A percentile compares a stretch with the other conserved stretches of the same genome.
phyloP scores from a whole-genome alignment of 2,888 invertebrate genomes.

The Cantharis rustica region DNA sequence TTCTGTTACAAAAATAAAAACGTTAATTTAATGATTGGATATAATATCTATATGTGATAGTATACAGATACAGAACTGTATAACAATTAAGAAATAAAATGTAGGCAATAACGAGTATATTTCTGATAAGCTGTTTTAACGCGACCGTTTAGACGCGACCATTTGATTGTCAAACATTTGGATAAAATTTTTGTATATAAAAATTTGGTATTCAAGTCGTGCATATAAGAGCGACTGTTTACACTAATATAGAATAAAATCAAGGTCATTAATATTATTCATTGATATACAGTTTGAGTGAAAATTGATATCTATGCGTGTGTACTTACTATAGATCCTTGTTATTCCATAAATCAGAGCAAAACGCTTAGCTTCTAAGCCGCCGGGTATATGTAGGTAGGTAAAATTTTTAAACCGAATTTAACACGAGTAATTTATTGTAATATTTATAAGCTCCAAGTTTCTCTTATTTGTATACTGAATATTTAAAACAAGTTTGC shows the following conservation, averaged over 20 bases:
- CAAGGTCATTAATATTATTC: neutral
- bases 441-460: neutral
- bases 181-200: no score
- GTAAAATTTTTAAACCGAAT: neutral
- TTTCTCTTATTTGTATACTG: neutral
- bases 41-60: no score
- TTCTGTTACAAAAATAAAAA: no score
- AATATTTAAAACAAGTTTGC: neutral
- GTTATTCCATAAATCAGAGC: neutral
- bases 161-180: no score
- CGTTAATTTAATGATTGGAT: no score
- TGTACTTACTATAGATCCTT: neutral
- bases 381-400: neutral
- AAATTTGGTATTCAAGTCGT: no score
- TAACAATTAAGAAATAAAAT: no score
- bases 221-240: no score
- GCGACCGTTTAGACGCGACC: no score
- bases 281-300: neutral
- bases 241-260: neutral
- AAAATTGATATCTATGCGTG: neutral
- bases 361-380: neutral
- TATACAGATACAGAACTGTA: no score
- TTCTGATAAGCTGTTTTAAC: no score
- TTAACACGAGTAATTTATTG: neutral
- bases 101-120: no score